These are phyloP conservation scores for Spatula clypeata DNA, from an alignment of 2,797 vertebrate species.

Conservation along the genomic window DNA sequence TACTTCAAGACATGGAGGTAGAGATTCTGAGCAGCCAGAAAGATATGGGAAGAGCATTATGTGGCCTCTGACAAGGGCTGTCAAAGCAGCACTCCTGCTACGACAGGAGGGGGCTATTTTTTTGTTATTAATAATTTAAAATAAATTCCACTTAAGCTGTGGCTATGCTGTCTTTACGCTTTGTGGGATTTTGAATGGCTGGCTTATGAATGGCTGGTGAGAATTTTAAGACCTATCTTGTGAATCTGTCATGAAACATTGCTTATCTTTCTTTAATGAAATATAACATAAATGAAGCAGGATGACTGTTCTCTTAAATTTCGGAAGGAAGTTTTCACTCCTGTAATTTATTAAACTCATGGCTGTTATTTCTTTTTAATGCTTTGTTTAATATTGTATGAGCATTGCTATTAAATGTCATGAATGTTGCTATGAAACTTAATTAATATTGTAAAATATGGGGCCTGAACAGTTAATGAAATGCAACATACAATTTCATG, in stretches of 20 bases:
- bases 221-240: not conserved
- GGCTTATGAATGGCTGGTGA: not conserved
- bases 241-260: not conserved
- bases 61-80: not conserved
- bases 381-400: constrained; percentile 41
- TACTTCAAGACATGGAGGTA: not conserved
- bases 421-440: constrained; percentile 28
- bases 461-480: constrained; percentile 19
- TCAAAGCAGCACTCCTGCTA: not conserved
- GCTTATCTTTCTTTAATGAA: not conserved
- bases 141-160: not conserved
- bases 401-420: constrained; percentile 32
- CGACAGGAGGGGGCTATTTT: not conserved
- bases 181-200: not conserved
- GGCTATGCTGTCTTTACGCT: not conserved
- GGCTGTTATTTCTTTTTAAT: not conserved
- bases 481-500: not conserved
- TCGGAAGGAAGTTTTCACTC: not conserved
- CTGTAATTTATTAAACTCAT: constrained; percentile 30
- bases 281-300: not conserved
- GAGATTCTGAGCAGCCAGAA: not conserved
- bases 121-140: not conserved
- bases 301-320: not conserved
- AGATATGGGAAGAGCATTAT: not conserved
- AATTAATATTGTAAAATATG: constrained; percentile 46